Base-by-base conservation (phyloP, 1,140 invertebrate species). In the Drosophila ogumai region DNA sequence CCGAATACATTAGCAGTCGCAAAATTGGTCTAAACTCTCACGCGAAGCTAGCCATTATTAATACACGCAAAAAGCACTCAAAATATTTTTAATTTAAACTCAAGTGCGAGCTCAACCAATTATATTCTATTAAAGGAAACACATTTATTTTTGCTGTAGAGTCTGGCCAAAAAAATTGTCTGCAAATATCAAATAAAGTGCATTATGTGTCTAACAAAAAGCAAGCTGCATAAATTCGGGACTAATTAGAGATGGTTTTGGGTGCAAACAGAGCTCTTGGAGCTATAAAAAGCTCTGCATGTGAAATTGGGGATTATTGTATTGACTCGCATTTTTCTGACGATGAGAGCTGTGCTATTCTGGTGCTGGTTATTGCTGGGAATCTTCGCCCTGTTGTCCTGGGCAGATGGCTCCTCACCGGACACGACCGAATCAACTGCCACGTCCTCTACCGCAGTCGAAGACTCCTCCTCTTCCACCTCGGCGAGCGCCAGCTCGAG, bases 11-110 rank as follows among this genome's bases (percentile, higher is more conserved):
- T 38, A 66, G 36, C 36, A 57, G 19, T 50, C 52, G 52, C 56
- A 25, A 40, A 36, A 57, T 12, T 41, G 4, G 36, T 22, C 25
- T 40, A 73, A 60, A 59, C 38, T 73, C 55, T 60, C 69, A 73
- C 67, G 69, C 66, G 1, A 71, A 52, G 34, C 65, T 44, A 19
- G 10, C 12, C 10, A 32, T 36, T 34, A 56, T 8, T 25, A 32
- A 17, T 25, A 25, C 32, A 10, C 3, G 41, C 9, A 66, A 36
- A 66, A 46, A 49, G 9, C 32, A 15, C 49, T 41, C 25, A 31
- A 38, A 13, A 17, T 64, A n/a, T 19, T 13, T 41, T n/a, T 25
- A 12, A 22, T 22, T 17, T 32, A 5, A 31, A 67, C 43, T 67
- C 64, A 66, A 67, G 32, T 22, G 25, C 19, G 52, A 36, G 32